These are phyloP conservation scores for Anisognathus igniventris DNA, from an alignment of 2,797 vertebrate species.

Conservation along the genomic window DNA sequence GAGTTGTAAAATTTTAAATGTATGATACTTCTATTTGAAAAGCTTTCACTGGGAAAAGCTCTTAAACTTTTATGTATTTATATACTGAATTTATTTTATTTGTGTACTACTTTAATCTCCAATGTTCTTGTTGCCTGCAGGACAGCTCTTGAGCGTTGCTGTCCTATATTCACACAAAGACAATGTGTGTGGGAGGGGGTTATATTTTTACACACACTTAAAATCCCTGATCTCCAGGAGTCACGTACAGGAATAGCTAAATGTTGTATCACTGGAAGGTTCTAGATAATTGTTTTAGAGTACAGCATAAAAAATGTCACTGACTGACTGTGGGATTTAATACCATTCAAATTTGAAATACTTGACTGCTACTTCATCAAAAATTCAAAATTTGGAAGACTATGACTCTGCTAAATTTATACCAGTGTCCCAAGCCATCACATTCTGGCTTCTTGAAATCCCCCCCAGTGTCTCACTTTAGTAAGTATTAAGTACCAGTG, in stretches of 20 bases:
- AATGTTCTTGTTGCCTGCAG: background rate
- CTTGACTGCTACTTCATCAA: background rate
- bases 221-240: background rate
- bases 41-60: background rate
- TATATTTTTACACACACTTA: background rate
- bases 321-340: accelerated
- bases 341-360: background rate
- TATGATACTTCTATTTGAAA: background rate
- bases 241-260: background rate
- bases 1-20: background rate
- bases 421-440: background rate
- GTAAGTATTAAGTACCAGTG: background rate
- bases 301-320: background rate
- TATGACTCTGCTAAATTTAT: background rate
- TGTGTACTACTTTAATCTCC: background rate
- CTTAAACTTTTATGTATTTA: background rate
- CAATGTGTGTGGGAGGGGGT: background rate
- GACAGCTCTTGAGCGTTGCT: background rate
- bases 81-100: background rate
- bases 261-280: background rate
- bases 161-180: background rate
- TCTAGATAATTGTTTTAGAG: background rate
- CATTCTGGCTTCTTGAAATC: background rate
- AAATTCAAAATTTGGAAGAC: background rate
- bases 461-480: background rate